Conservation (phyloP, 2,113 vertebrate species). For the Calidris pygmaea region DNA sequence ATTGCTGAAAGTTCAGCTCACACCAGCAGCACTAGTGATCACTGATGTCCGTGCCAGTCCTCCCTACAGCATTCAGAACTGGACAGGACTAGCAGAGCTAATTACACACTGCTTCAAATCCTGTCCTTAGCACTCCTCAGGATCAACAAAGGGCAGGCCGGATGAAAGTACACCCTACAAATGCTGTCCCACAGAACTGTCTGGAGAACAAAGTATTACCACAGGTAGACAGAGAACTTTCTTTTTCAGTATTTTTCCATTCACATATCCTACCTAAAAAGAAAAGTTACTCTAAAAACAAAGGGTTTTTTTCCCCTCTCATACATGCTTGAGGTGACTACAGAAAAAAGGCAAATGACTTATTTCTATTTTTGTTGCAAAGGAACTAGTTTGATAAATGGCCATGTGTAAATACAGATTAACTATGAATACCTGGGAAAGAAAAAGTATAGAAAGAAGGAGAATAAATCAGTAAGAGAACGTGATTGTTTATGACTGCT, state of each 20-base stretch:
- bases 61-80: neutral
- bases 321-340: neutral
- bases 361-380: neutral
- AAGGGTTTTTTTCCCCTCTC: neutral
- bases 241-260: neutral
- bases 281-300: neutral
- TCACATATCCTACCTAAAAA: neutral
- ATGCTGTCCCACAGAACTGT: neutral
- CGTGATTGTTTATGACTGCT: neutral
- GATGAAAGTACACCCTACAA: neutral
- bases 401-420: neutral
- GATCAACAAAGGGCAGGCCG: neutral
- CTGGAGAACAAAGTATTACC: neutral
- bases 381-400: neutral
- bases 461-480: slow-evolving; percentile 10
- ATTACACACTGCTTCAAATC: neutral
- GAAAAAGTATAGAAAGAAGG: neutral
- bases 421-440: neutral
- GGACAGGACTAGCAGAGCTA: neutral
- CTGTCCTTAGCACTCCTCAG: neutral
- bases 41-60: neutral
- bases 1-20: neutral
- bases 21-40: neutral
- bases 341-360: neutral
- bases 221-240: neutral